These are phyloP conservation scores for Hystrix cristata DNA, from an alignment of 2,113 vertebrate species.

Conservation along the genomic window DNA sequence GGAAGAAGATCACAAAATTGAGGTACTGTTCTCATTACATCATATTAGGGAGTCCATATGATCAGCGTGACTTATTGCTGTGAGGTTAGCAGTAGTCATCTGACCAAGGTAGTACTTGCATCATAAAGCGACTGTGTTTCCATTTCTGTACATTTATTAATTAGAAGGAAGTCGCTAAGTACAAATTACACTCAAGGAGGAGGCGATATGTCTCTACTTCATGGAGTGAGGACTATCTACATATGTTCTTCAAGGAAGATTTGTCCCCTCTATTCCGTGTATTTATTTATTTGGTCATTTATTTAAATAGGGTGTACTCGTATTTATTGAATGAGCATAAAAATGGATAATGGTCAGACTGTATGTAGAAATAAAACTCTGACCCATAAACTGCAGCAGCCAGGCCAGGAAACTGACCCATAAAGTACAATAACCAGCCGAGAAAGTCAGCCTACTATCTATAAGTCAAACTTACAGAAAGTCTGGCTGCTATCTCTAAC, in stretches of 20 bases:
- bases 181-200: neutral
- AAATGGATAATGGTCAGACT: neutral
- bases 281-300: conserved; percentile 9
- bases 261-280: neutral
- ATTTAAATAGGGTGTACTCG: neutral
- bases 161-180: neutral
- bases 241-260: conserved; percentile 28
- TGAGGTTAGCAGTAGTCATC: neutral
- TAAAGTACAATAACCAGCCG: neutral
- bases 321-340: neutral
- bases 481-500: neutral
- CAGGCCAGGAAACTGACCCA: neutral
- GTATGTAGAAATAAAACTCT: conserved; percentile 3
- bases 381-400: neutral
- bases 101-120: neutral
- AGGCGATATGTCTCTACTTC: neutral
- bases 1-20: neutral
- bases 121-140: conserved; percentile 13
- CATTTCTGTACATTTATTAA: neutral
- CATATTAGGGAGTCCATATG: neutral
- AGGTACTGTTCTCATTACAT: neutral
- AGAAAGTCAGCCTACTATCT: neutral
- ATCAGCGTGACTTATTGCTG: neutral
- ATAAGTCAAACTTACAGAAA: neutral
- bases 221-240: neutral